A percentile compares a stretch with the other conserved stretches of the same genome.
Evolutionary conservation across 2,888 invertebrate species (phyloP).

Genomic region (Melangyna quadrimaculata): DNA sequence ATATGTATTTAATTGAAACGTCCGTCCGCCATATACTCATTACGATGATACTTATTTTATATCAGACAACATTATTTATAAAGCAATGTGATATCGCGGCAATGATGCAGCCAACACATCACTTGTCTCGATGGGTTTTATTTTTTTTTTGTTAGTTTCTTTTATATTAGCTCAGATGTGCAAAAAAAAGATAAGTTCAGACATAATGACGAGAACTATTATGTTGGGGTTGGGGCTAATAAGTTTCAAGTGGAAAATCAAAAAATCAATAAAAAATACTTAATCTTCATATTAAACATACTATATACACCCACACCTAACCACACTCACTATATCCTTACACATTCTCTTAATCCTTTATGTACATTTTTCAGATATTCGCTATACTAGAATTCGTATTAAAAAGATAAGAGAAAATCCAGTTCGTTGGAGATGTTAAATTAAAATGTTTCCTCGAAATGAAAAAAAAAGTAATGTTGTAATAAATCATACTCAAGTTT

Average conservation of each 20-base stretch:
- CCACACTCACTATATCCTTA: not conserved
- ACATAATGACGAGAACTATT: slow-evolving; percentile 13
- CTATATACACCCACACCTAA: not conserved
- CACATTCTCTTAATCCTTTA: not conserved
- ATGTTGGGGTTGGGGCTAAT: not conserved
- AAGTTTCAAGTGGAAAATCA: slow-evolving; percentile 27
- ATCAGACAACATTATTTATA: slow-evolving; percentile 40
- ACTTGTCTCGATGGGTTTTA: slow-evolving; percentile 52
- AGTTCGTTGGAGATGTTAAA: not conserved
- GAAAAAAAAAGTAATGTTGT: slow-evolving; percentile 40
- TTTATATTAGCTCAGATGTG: not conserved
- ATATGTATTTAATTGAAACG: not conserved
- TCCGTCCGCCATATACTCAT: not conserved
- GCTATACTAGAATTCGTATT: not conserved
- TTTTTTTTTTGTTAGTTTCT: not conserved
- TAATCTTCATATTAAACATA: slow-evolving; percentile 19
- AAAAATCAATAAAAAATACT: slow-evolving; percentile 42
- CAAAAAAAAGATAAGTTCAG: slow-evolving; percentile 24
- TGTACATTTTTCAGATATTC: not conserved
- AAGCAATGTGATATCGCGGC: slow-evolving; percentile 11
- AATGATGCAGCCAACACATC: slow-evolving; percentile 10
- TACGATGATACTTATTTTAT: slow-evolving; percentile 19
- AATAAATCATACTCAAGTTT: slow-evolving; percentile 68
- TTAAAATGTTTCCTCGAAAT: slow-evolving; percentile 16
- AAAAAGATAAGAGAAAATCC: not conserved